These are phyloP conservation scores for Atta cephalotes DNA, from an alignment of 1,140 invertebrate genomes.

Conservation along the genomic window DNA sequence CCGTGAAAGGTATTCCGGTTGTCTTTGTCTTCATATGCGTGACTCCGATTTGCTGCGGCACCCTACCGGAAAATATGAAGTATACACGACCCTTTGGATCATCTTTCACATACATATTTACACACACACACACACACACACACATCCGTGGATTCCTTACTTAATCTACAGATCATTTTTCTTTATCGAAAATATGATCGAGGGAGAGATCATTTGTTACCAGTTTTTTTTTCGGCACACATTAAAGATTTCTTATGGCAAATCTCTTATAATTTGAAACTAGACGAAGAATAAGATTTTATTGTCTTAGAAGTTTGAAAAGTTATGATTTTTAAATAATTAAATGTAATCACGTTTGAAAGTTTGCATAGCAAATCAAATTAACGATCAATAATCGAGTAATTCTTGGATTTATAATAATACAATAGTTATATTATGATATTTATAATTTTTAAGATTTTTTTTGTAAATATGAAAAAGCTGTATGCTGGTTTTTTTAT, in stretches of 20 bases:
- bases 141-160: not conserved
- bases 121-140: too few relatives aligned
- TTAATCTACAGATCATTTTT: not conserved
- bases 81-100: not conserved
- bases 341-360: too few relatives aligned
- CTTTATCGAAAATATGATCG: not conserved
- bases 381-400: too few relatives aligned
- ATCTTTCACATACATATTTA: not conserved
- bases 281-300: not conserved
- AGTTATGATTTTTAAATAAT: not conserved
- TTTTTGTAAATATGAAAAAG: not conserved
- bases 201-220: not conserved
- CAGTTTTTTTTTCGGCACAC: not conserved
- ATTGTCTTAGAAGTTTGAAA: not conserved
- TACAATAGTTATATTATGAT: too few relatives aligned
- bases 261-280: not conserved
- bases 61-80: conserved; percentile 42
- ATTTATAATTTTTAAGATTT: not conserved
- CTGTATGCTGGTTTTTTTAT: not conserved
- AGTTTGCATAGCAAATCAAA: too few relatives aligned
- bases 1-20: conserved; percentile 46
- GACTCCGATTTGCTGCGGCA: conserved; percentile 16
- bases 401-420: too few relatives aligned
- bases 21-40: conserved; percentile 52
- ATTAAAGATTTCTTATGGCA: not conserved